Conservation (phyloP, 2,888 invertebrate genomes). For the Drosophila tanythrix region DNA sequence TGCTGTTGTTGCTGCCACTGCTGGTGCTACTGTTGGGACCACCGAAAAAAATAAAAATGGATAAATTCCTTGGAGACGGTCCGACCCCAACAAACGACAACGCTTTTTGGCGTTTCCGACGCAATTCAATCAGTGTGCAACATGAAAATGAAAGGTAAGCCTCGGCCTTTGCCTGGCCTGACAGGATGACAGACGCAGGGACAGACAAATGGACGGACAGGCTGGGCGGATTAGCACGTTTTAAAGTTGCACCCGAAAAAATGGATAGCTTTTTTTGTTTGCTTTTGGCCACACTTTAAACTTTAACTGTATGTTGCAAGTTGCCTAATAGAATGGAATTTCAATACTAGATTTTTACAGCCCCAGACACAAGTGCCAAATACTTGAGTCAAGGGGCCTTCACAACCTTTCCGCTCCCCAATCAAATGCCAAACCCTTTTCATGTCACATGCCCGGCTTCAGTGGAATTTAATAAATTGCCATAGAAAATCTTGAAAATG, state of each 20-base stretch:
- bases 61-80: slow-evolving; percentile 32
- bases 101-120: slow-evolving; percentile 28
- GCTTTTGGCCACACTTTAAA: slow-evolving; percentile 17
- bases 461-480: slow-evolving; percentile 59
- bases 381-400: slow-evolving; percentile 23
- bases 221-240: slow-evolving; percentile 39
- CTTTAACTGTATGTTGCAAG: background rate
- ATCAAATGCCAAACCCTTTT: slow-evolving; percentile 72
- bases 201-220: background rate
- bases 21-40: slow-evolving; percentile 10
- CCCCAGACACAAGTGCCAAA: slow-evolving; percentile 31
- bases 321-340: slow-evolving; percentile 52
- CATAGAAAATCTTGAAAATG: slow-evolving; percentile 33
- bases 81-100: slow-evolving; percentile 14
- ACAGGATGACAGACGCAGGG: slow-evolving; percentile 26
- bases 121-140: slow-evolving; percentile 56
- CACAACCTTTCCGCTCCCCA: background rate
- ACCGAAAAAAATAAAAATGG: slow-evolving; percentile 31
- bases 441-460: slow-evolving; percentile 43
- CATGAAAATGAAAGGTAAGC: slow-evolving; percentile 52
- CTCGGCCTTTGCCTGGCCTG: slow-evolving; percentile 10
- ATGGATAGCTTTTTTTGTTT: background rate
- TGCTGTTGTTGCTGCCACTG: slow-evolving; percentile 12
- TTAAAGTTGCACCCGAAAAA: slow-evolving; percentile 14
- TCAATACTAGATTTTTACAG: slow-evolving; percentile 28